Conservation (phyloP, 2,797 vertebrate genomes). For the Lutjanus campechanus region DNA sequence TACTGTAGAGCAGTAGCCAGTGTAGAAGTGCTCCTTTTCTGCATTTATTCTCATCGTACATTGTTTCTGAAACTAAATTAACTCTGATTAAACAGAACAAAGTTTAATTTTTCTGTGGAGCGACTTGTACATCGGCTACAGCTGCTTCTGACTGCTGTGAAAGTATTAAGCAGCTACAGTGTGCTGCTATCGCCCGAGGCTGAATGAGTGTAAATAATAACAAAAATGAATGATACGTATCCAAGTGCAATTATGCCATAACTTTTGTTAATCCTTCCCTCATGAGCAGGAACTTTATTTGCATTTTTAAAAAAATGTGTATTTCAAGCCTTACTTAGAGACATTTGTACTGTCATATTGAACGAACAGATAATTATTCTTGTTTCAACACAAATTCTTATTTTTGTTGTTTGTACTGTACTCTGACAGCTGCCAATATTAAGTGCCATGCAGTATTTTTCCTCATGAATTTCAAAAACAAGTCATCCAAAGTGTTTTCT, state of each 20-base stretch:
- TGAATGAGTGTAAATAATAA: slow-evolving; percentile 66
- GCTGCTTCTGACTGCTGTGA: slow-evolving; percentile 59
- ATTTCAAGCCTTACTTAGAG: slow-evolving; percentile 59
- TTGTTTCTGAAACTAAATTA: slow-evolving; percentile 2
- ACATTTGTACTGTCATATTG: slow-evolving; percentile 39
- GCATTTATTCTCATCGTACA: accelerated
- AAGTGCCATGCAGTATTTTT: slow-evolving; percentile 79
- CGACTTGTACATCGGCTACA: slow-evolving; percentile 11
- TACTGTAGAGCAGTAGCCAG: slow-evolving; percentile 17
- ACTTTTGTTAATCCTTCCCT: slow-evolving; percentile 48
- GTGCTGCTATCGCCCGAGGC: slow-evolving; percentile 18
- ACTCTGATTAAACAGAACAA: neutral
- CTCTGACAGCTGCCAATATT: slow-evolving; percentile 66
- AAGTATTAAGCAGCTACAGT: slow-evolving; percentile 63
- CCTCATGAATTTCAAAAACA: slow-evolving; percentile 35
- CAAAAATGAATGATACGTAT: slow-evolving; percentile 46
- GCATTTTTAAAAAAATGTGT: slow-evolving; percentile 14
- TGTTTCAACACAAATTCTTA: neutral
- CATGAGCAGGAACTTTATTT: slow-evolving; percentile 47
- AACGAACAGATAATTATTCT: neutral
- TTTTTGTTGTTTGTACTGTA: slow-evolving; percentile 42
- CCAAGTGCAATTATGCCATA: slow-evolving; percentile 83
- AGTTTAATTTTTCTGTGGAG: neutral
- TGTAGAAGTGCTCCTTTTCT: slow-evolving; percentile 4
- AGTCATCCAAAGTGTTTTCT: slow-evolving; percentile 56